Base-by-base conservation (phyloP, 1,140 invertebrate genomes). In the Pseudoatta argentina region DNA sequence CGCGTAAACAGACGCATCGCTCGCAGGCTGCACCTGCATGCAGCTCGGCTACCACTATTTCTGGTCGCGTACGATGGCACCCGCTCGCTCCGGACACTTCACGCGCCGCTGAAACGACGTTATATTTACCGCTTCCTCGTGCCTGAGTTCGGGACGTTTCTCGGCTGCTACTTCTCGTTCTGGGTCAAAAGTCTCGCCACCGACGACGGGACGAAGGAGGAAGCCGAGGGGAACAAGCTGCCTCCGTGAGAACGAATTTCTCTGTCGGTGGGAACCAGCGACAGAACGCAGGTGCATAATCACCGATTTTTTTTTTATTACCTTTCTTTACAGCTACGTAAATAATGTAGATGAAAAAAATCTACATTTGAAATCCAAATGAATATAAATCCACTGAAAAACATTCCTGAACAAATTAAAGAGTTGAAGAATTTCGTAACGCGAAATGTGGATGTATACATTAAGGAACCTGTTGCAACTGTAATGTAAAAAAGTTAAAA, bases 61-160 rank as follows among this genome's bases (percentile, higher is more conserved):
- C 88, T 90, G 86, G 4, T 71, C 55, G 66, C 24, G 21, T 69
- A 66, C 57, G 87, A 85, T 81, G 76, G 64, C 73, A 69, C 78
- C 67, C 78, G 71, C 63, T 67, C 66, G 48, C 73, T 48, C 34
- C 61, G 34, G 21, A 86, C 87, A 76, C 76, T 89, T 89, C 75
- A 88, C 67, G 87, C 73, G 76, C 30, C 83, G 88, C 61, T 89
- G 89, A 89, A 91, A 87, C 85, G 81, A 75, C 81, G 89, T 91
- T 92, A 91, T 92, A 92, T 92, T 92, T 92, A 92, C 89, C 87
- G 86, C 91, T 92, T 92, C 91, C 91, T 90, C 86, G 89, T 92
- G 87, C 82, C 76, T 61, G 72, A 64, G 59, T 76, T 89, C 79
- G 88, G 86, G 76, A 82, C 86, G 81, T 82, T 90, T 61, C 89